These are phyloP conservation scores for Rhagophthalmus giganteus DNA, from an alignment of 2,888 invertebrate genomes.

Conservation along the genomic window DNA sequence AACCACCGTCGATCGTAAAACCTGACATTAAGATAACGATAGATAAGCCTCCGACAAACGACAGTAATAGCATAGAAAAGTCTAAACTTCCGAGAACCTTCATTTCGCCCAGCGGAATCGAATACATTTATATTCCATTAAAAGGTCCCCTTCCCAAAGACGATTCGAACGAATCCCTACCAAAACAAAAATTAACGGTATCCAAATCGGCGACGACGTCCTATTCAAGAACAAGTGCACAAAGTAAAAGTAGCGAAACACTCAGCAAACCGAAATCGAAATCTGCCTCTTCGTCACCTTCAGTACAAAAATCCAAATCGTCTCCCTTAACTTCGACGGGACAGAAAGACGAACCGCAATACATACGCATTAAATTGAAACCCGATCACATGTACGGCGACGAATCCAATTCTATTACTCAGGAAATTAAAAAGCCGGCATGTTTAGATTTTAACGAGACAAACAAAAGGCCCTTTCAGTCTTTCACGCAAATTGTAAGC, in stretches of 20 bases:
- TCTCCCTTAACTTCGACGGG: constrained; percentile 25
- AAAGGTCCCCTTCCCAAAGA: constrained; percentile 53
- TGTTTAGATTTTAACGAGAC: constrained; percentile 60
- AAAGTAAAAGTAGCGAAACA: constrained; percentile 23
- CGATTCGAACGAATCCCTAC: constrained; percentile 8
- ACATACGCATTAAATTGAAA: constrained; percentile 71
- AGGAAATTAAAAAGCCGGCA: constrained; percentile 62
- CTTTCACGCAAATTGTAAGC: constrained; percentile 53
- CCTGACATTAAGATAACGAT: constrained; percentile 48
- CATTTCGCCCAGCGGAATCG: constrained; percentile 52
- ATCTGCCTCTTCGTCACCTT: constrained; percentile 32
- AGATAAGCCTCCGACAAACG: constrained; percentile 43
- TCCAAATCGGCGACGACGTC: constrained; percentile 27
- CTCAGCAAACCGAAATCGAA: constrained; percentile 36
- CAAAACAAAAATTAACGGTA: constrained; percentile 31
- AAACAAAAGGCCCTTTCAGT: constrained; percentile 51
- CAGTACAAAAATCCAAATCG: constrained; percentile 24
- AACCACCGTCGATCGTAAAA: constrained; percentile 8
- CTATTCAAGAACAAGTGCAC: constrained; percentile 5
- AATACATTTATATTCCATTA: constrained; percentile 56
- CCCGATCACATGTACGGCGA: constrained; percentile 73
- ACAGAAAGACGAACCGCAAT: constrained; percentile 54
- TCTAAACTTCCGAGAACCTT: constrained; percentile 47
- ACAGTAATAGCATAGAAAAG: constrained; percentile 31
- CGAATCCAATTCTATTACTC: constrained; percentile 44